These are phyloP conservation scores for Dasypus novemcinctus DNA, from an alignment of 2,113 vertebrate species.

Conservation along the genomic window DNA sequence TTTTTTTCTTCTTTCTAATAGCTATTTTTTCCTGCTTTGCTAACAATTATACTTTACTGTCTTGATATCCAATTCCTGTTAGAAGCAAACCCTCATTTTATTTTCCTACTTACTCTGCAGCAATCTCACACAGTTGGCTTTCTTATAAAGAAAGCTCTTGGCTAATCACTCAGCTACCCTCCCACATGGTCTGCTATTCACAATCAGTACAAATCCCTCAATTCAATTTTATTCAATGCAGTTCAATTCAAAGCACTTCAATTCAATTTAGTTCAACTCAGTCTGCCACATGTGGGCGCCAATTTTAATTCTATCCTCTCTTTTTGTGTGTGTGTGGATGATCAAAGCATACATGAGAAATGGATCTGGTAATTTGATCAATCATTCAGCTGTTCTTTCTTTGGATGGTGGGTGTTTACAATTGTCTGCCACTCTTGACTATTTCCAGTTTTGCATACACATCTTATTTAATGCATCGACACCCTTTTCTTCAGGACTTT, in stretches of 20 bases:
- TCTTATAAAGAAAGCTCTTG: conserved; percentile 45
- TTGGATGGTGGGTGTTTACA: conserved; percentile 54
- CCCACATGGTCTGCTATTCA: conserved; percentile 66
- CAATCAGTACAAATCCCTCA: conserved; percentile 57
- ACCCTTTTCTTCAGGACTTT: conserved; percentile 43
- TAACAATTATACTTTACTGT: conserved; percentile 4
- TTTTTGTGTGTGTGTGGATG: conserved; percentile 21
- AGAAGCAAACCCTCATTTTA: conserved; percentile 40
- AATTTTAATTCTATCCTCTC: conserved; percentile 62
- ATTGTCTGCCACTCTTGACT: conserved; percentile 2
- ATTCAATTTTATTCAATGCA: conserved; percentile 64
- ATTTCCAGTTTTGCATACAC: conserved; percentile 54
- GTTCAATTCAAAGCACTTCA: conserved; percentile 58
- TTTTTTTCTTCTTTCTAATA: neutral
- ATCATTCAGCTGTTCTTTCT: conserved; percentile 54
- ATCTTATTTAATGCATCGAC: conserved; percentile 39
- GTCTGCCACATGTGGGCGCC: conserved; percentile 59
- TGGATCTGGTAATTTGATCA: conserved; percentile 64
- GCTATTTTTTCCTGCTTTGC: conserved; percentile 21
- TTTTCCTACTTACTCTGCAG: conserved; percentile 49
- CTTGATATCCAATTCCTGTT: conserved; percentile 33
- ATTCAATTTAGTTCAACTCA: conserved; percentile 60
- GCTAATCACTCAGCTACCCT: conserved; percentile 43
- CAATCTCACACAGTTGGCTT: conserved; percentile 41
- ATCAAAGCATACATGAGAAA: conserved; percentile 62